These are phyloP conservation scores for Sarcophaga peregrina DNA, from an alignment of 1,140 invertebrate genomes.

Conservation along the genomic window DNA sequence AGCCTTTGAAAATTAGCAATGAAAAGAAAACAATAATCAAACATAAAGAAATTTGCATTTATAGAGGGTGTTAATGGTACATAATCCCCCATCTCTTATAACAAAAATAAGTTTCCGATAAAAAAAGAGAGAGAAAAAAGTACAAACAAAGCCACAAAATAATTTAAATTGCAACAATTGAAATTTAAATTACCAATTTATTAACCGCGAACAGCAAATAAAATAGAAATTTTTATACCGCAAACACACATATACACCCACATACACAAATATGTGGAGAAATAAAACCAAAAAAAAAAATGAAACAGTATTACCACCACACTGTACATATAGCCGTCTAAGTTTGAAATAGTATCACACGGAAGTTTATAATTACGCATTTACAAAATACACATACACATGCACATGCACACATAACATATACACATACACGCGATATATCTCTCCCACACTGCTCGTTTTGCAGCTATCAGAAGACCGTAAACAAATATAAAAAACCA, in stretches of 20 bases:
- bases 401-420: not conserved
- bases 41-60: too few species aligned
- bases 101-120: too few species aligned
- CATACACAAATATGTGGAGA: not conserved
- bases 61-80: too few species aligned
- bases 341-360: not conserved
- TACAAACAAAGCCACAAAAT: not conserved
- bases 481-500: not conserved
- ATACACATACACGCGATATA: not conserved
- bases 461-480: not conserved
- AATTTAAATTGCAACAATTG: constrained; percentile 17
- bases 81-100: too few species aligned
- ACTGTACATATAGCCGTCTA: not conserved
- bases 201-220: constrained; percentile 23
- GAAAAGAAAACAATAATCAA: too few species aligned
- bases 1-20: too few species aligned
- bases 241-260: not conserved
- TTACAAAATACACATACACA: constrained; percentile 6
- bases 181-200: constrained; percentile 20
- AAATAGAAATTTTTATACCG: not conserved
- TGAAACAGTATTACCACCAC: not conserved
- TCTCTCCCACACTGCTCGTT: too few species aligned
- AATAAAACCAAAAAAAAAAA: not conserved
- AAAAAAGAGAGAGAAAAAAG: too few species aligned
- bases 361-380: constrained; percentile 30